Conservation (phyloP, 2,113 vertebrate species). For the Cinclus cinclus region DNA sequence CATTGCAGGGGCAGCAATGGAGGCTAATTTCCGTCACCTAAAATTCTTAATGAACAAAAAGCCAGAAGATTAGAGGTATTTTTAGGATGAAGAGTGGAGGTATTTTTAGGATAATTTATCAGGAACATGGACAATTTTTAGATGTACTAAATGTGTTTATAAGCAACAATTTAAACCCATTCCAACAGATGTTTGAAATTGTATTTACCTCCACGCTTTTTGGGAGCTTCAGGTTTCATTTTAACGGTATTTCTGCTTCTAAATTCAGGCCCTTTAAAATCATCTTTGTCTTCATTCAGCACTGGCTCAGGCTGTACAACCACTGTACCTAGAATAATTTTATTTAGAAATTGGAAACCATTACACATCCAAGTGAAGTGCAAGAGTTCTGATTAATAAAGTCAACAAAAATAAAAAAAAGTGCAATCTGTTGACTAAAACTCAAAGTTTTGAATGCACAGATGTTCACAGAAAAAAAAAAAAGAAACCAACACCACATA, state of each 20-base stretch:
- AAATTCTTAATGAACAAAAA: constrained; percentile 62
- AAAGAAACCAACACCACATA: background rate
- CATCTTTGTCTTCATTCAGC: constrained; percentile 94
- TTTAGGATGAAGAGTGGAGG: constrained; percentile 77
- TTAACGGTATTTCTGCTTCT: constrained; percentile 89
- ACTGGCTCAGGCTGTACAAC: constrained; percentile 94
- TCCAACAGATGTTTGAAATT: constrained; percentile 65
- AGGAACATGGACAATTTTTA: constrained; percentile 53
- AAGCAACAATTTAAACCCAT: constrained; percentile 72
- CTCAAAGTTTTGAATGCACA: constrained; percentile 4
- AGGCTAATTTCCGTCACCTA: constrained; percentile 63
- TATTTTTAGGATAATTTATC: constrained; percentile 75
- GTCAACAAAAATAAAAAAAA: background rate
- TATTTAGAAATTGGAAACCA: constrained; percentile 77
- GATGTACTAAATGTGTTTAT: constrained; percentile 71
- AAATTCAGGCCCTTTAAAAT: constrained; percentile 98
- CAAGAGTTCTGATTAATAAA: constrained; percentile 62
- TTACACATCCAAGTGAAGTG: constrained; percentile 77
- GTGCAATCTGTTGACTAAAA: background rate
- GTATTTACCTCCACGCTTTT: constrained; percentile 89
- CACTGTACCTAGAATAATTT: constrained; percentile 89
- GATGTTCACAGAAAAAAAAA: background rate
- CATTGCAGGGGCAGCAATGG: constrained; percentile 72
- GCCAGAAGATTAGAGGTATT: constrained; percentile 78
- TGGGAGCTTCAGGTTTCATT: constrained; percentile 88